phyloP scores from a whole-genome alignment of 2,888 invertebrate genomes.

The Glyphotaelius pellucidus region DNA sequence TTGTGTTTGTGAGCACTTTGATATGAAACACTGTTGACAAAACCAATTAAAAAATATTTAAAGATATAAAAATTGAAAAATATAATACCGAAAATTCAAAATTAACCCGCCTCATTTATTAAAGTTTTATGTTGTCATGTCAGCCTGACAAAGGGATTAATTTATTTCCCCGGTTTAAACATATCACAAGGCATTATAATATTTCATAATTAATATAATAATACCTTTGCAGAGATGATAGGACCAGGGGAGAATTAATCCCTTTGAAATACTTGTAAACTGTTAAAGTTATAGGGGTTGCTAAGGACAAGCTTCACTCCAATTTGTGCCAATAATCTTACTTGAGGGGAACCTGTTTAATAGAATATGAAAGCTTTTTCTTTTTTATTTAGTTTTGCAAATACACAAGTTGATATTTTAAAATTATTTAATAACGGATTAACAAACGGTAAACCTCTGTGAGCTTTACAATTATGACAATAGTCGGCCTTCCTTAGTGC shows the following conservation, averaged over 20 bases:
- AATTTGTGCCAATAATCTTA: not conserved
- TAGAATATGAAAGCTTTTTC: not conserved
- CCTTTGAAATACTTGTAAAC: not conserved
- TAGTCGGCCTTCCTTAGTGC: not conserved
- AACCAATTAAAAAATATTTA: too few species aligned
- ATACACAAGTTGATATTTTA: not conserved
- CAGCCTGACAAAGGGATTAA: not conserved
- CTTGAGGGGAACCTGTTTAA: not conserved
- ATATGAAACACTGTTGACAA: too few species aligned
- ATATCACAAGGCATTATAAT: not conserved
- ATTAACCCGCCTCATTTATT: not conserved
- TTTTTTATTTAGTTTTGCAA: not conserved
- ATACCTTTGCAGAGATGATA: not conserved
- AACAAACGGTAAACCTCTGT: not conserved
- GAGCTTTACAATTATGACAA: too few species aligned
- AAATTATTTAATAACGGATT: not conserved
- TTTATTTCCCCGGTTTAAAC: not conserved
- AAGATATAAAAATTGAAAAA: not conserved
- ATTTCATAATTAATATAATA: constrained; percentile 2
- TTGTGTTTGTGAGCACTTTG: too few species aligned
- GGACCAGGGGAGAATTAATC: not conserved
- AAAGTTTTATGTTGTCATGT: not conserved
- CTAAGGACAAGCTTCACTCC: not conserved
- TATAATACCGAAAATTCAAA: not conserved
- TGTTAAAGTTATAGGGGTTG: not conserved